phyloP scores from a whole-genome alignment of 2,888 invertebrate genomes.

The Ophion ventricosus region DNA sequence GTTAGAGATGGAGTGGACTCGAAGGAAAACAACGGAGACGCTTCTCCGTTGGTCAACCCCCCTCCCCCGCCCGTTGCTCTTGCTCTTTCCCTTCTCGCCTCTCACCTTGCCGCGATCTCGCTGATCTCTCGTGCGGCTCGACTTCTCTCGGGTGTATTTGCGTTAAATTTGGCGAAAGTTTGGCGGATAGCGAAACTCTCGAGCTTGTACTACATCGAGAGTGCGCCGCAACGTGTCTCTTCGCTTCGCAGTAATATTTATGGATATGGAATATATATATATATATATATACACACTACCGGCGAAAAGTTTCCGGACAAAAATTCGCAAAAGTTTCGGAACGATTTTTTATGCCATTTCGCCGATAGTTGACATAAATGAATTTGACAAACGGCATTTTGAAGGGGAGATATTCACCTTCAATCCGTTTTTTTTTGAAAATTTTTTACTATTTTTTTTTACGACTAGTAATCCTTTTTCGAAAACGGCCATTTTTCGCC shows the following conservation, averaged over 20 bases:
- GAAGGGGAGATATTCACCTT: no score
- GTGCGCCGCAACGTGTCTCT: constrained; percentile 49
- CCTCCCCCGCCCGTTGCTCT: background rate
- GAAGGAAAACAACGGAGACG: constrained; percentile 61
- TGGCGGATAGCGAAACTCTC: constrained; percentile 68
- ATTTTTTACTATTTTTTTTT: no score
- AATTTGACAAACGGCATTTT: no score
- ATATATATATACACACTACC: no score
- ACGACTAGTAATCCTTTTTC: no score
- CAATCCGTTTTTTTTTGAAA: no score
- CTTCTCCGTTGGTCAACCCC: constrained; percentile 28
- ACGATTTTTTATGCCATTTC: no score
- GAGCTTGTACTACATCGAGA: constrained; percentile 48
- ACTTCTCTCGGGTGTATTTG: constrained; percentile 71
- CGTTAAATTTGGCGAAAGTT: constrained; percentile 78
- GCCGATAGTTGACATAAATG: no score
- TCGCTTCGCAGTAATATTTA: constrained; percentile 8
- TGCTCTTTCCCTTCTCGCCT: constrained; percentile 9
- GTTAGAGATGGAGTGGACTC: constrained; percentile 51
- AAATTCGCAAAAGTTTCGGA: no score
- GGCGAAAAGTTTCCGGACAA: no score
- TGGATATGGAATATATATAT: no score
- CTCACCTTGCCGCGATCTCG: constrained; percentile 19
- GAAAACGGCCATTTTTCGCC: no score
- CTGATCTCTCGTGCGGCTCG: constrained; percentile 48